phyloP scores from a whole-genome alignment of 1,140 invertebrate genomes.

The Triops cancriformis region DNA sequence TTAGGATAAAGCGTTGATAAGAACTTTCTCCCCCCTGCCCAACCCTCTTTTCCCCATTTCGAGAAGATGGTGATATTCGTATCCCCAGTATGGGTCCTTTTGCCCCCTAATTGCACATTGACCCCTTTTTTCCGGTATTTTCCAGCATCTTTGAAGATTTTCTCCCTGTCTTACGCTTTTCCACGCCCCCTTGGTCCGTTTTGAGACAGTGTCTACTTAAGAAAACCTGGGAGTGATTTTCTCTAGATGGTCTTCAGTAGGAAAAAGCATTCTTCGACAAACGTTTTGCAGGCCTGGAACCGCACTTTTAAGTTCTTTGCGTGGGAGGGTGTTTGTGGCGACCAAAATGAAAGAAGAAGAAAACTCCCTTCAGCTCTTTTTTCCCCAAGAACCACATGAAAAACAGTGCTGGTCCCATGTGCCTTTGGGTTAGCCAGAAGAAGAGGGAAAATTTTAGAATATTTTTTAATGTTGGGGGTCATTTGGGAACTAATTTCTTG shows the following conservation, averaged over 20 bases:
- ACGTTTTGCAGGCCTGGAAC: background rate
- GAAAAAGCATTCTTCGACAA: background rate
- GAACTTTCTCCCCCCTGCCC: background rate
- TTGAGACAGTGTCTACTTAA: too few species aligned
- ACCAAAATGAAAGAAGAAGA: background rate
- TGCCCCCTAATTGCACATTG: too few species aligned
- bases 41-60: too few species aligned
- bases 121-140: too few species aligned
- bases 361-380: background rate
- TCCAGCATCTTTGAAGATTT: too few species aligned
- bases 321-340: background rate
- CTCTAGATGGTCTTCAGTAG: background rate
- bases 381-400: background rate
- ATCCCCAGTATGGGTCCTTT: too few species aligned
- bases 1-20: background rate
- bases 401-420: conserved; percentile 12
- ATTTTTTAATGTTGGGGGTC: background rate
- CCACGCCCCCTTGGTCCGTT: too few species aligned
- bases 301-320: background rate
- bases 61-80: too few species aligned
- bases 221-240: background rate
- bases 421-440: background rate
- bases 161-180: too few species aligned
- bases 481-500: too few species aligned
- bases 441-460: background rate